Conservation (phyloP, 2,888 invertebrate genomes). For the Cenopis cana region DNA sequence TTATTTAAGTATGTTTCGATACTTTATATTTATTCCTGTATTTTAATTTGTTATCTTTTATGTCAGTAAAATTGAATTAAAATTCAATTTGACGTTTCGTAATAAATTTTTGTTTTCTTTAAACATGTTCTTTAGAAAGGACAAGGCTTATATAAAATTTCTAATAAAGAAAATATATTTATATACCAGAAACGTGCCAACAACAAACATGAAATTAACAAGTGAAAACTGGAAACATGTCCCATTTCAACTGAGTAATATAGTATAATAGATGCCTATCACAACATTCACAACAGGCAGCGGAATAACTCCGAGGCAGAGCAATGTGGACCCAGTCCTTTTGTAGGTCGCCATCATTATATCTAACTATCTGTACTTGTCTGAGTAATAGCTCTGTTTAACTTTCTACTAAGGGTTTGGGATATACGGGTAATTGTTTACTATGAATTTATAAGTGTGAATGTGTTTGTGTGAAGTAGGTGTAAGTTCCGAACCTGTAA, state of each 20-base stretch:
- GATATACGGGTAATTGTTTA: conserved; percentile 3
- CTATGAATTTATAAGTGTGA: not conserved
- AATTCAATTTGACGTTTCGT: too few species aligned
- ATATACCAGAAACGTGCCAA: too few species aligned
- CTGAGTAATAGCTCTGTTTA: conserved; percentile 38
- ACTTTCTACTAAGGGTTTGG: conserved; percentile 41
- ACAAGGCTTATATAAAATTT: not conserved
- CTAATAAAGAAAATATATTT: too few species aligned
- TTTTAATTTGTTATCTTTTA: too few species aligned
- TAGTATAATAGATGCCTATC: conserved; percentile 14
- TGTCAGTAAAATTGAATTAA: too few species aligned
- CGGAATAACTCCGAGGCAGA: conserved; percentile 13
- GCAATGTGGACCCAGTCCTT: conserved; percentile 37
- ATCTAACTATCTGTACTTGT: conserved; percentile 30
- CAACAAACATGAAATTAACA: not conserved
- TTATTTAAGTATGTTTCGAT: too few species aligned
- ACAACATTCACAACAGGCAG: not conserved
- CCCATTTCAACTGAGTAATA: not conserved
- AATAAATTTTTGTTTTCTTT: too few species aligned
- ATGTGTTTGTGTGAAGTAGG: not conserved
- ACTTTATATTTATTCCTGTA: too few species aligned
- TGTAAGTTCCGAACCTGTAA: too few species aligned
- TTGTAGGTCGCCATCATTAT: conserved; percentile 37
- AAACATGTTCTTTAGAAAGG: not conserved
- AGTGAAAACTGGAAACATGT: not conserved